phyloP scores from a whole-genome alignment of 2,797 vertebrate genomes.

The Sebastes wilsoni region DNA sequence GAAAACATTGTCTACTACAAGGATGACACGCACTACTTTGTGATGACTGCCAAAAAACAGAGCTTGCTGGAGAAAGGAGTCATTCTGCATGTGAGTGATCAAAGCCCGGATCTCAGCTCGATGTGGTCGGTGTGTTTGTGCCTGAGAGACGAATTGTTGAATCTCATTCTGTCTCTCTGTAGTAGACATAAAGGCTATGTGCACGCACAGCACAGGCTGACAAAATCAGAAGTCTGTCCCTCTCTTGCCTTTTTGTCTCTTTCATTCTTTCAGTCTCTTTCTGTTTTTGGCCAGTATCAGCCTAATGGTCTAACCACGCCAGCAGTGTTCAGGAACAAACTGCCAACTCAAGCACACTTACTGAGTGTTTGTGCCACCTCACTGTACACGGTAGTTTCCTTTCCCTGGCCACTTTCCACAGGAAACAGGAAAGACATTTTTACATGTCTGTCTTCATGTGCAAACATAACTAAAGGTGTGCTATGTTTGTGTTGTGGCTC shows the following conservation, averaged over 20 bases:
- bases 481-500: neutral
- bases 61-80: slow-evolving; percentile 98
- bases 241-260: neutral
- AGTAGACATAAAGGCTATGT: slow-evolving; percentile 3
- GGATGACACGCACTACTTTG: slow-evolving; percentile 99
- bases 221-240: neutral
- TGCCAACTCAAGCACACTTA: slow-evolving; percentile 47
- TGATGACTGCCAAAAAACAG: slow-evolving; percentile 99
- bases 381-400: slow-evolving; percentile 43
- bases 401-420: slow-evolving; percentile 52
- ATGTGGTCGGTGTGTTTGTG: neutral
- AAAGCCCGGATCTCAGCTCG: slow-evolving; percentile 32
- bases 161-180: slow-evolving; percentile 4
- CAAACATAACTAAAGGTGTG: slow-evolving; percentile 19
- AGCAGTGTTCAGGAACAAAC: slow-evolving; percentile 37
- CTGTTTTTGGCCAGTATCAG: neutral
- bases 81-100: slow-evolving; percentile 92
- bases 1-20: slow-evolving; percentile 99
- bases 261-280: slow-evolving; percentile 17
- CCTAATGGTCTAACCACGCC: slow-evolving; percentile 61
- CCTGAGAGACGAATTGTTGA: slow-evolving; percentile 4
- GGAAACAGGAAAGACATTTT: slow-evolving; percentile 59
- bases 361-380: slow-evolving; percentile 35
- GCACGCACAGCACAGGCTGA: neutral
- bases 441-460: slow-evolving; percentile 26